Percentiles rank a stretch among this genome's conserved stretches.
phyloP scores from a whole-genome alignment of 2,113 vertebrate species.

The Mesocricetus auratus region DNA sequence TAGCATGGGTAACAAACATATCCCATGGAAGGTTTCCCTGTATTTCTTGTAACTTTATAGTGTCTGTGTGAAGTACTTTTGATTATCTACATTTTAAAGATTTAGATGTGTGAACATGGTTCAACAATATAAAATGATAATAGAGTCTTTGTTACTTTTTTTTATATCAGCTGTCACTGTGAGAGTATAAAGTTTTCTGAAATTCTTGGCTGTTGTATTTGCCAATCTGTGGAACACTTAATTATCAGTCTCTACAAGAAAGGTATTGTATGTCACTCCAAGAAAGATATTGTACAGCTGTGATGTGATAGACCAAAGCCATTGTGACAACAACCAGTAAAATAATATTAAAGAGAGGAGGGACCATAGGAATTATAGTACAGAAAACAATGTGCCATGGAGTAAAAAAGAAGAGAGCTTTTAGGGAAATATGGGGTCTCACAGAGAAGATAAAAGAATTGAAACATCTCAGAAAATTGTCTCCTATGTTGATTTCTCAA shows the following conservation, averaged over 20 bases:
- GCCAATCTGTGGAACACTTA: background rate
- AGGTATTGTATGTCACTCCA: background rate
- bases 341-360: background rate
- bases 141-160: background rate
- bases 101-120: background rate
- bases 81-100: slow-evolving; percentile 5
- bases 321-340: background rate
- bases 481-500: background rate
- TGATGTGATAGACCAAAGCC: background rate
- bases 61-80: background rate
- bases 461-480: background rate
- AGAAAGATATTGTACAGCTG: background rate
- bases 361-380: background rate
- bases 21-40: background rate
- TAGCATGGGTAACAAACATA: background rate
- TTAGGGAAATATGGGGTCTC: background rate
- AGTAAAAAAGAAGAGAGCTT: background rate
- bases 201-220: slow-evolving; percentile 4
- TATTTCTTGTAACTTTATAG: background rate
- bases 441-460: background rate
- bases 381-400: background rate
- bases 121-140: background rate
- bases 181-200: background rate
- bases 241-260: background rate
- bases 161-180: slow-evolving; percentile 18